A percentile compares a stretch with the other conserved stretches of the same genome.
Conservation (phyloP, 2,797 vertebrate genomes). For the Hylomyscus alleni region DNA sequence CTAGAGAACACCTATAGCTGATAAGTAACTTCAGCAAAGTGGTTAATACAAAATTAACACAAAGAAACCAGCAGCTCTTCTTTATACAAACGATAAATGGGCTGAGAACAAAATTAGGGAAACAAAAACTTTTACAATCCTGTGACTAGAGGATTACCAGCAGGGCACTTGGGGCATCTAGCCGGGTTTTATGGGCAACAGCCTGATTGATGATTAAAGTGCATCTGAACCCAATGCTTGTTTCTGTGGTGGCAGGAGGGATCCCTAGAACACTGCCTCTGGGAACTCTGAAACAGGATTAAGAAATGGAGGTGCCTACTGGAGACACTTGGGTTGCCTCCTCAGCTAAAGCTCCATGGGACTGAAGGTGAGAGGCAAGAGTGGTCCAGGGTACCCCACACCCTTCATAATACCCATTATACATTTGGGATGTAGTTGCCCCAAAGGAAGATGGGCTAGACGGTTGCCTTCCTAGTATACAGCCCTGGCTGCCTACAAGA, state of each 20-base stretch:
- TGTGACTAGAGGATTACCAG: conserved; percentile 90
- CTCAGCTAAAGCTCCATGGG: neutral
- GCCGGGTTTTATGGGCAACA: neutral
- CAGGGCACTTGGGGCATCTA: neutral
- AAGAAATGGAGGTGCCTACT: neutral
- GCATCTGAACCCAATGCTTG: neutral
- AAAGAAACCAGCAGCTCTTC: neutral
- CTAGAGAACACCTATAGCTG: neutral
- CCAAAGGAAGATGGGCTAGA: neutral
- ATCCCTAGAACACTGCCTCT: neutral
- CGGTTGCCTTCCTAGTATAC: neutral
- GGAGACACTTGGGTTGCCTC: neutral
- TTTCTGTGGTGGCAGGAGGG: conserved; percentile 40
- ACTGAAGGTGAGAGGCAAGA: neutral
- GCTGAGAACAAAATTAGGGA: neutral
- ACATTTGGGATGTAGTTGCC: conserved; percentile 36
- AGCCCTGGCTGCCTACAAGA: neutral
- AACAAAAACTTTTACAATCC: conserved; percentile 62
- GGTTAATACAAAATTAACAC: neutral
- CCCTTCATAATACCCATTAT: neutral
- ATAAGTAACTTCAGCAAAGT: neutral
- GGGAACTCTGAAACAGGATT: neutral
- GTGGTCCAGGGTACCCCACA: neutral
- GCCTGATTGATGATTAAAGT: conserved; percentile 66
- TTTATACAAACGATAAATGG: neutral